Base-by-base conservation (phyloP, 2,113 vertebrate species). In the Aldabrachelys gigantea region DNA sequence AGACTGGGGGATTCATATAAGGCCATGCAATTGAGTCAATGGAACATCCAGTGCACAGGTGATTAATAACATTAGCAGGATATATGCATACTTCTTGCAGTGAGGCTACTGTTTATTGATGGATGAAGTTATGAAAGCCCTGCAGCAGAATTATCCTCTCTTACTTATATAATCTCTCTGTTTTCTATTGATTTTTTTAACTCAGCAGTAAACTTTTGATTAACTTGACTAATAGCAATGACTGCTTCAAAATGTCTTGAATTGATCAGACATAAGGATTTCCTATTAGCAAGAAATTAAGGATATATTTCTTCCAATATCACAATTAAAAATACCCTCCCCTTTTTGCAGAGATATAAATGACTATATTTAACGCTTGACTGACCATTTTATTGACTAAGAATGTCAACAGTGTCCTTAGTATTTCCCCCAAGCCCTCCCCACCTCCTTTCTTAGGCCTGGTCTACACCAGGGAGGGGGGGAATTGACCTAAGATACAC, bases 211-310 rank as follows among this genome's bases (percentile, higher is more conserved):
- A 91, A 91, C 90, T 95, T 97, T 88, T 97, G 89, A 96, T 95
- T 94, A 97, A 97, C 95, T 97, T 97, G 78, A 83, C 88, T 92
- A 95, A 96, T 88, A 93, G 91, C 89, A 92, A 92, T 22, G 41
- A 95, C 93, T 95, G 86, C 96, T 97, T 97, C 94, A 96, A 96
- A 97, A 94, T 52, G 90, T 86, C 92, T 80, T 0, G 6, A 93
- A 98, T 93, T 97, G 97, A 98, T 98, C 95, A 96, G 94, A 88
- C 57, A 17, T 97, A 97, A 97, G 94, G 97, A 98, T 98, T 98
- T 98, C 96, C 97, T 96, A 96, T 98, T 98, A 98, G 89, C 84
- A 14, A 96, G 84, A 98, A 98, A 98, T 98, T 97, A 79, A 96
- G 94, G 90, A 95, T 94, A 96, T 97, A 97, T 95, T 98, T 98